Conservation (phyloP, 2,888 invertebrate genomes). For the Rotaria magnacalcarata region DNA sequence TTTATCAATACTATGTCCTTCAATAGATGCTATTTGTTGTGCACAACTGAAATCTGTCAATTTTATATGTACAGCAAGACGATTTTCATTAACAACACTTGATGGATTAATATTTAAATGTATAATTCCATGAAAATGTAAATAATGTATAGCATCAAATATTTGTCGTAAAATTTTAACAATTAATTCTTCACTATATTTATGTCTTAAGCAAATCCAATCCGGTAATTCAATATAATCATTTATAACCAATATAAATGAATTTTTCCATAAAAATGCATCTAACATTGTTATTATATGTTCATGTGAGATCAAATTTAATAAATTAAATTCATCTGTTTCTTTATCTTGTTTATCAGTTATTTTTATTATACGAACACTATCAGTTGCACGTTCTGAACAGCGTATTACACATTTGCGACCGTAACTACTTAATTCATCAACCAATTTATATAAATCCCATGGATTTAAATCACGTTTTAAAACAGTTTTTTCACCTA, state of each 20-base stretch:
- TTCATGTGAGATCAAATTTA: slow-evolving; percentile 12
- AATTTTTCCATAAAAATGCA: neutral
- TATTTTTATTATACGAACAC: slow-evolving; percentile 8
- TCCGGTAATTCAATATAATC: slow-evolving; percentile 40
- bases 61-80: slow-evolving; percentile 42
- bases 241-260: slow-evolving; percentile 16
- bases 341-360: neutral
- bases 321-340: slow-evolving; percentile 30
- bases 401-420: neutral
- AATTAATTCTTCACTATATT: slow-evolving; percentile 44
- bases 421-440: slow-evolving; percentile 16
- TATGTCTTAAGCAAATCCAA: slow-evolving; percentile 42
- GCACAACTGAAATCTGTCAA: slow-evolving; percentile 39
- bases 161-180: slow-evolving; percentile 60
- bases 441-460: slow-evolving; percentile 34
- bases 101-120: slow-evolving; percentile 69
- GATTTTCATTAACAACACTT: slow-evolving; percentile 43
- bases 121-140: slow-evolving; percentile 78
- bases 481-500: slow-evolving; percentile 36
- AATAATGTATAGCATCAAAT: slow-evolving; percentile 81
- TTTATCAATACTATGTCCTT: neutral
- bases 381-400: slow-evolving; percentile 31
- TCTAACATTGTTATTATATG: slow-evolving; percentile 22
- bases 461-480: slow-evolving; percentile 36
- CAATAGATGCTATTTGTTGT: neutral